Evolutionary conservation across 2,888 invertebrate species (phyloP).

Genomic region (Rhagonycha lutea): DNA sequence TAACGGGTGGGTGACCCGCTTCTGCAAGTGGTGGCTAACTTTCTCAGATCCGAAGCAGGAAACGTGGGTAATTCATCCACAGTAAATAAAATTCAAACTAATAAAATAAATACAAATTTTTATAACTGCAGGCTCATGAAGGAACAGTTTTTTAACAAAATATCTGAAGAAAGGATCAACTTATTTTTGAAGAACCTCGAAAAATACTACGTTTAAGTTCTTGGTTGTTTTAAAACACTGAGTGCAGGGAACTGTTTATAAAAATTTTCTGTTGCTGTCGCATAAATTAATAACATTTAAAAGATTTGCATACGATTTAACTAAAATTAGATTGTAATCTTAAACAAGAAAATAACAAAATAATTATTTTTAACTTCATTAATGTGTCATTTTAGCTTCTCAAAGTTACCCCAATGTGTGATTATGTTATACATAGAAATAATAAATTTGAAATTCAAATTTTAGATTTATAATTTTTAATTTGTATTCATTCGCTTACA

Average conservation of each 20-base stretch:
- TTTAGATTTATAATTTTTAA: background rate
- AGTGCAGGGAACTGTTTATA: background rate
- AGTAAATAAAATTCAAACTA: too few species aligned
- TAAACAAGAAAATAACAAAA: background rate
- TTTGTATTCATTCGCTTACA: background rate
- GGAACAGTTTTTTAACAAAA: too few species aligned
- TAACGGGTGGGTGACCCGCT: too few species aligned
- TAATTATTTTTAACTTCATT: background rate
- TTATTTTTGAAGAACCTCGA: too few species aligned
- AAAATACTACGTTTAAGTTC: too few species aligned
- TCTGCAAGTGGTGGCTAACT: too few species aligned
- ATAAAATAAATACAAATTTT: too few species aligned
- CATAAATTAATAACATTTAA: background rate
- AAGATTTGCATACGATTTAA: background rate
- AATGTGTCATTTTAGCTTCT: background rate
- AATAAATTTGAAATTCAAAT: background rate
- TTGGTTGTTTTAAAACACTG: too few species aligned
- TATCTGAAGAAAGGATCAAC: too few species aligned
- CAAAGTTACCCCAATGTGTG: background rate
- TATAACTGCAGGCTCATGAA: too few species aligned
- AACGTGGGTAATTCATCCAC: too few species aligned
- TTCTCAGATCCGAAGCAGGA: too few species aligned
- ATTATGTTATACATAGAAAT: background rate
- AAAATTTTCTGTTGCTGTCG: background rate
- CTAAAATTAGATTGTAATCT: background rate